These are phyloP conservation scores for Aythya baeri DNA, from an alignment of 2,113 vertebrate species.

Conservation along the genomic window DNA sequence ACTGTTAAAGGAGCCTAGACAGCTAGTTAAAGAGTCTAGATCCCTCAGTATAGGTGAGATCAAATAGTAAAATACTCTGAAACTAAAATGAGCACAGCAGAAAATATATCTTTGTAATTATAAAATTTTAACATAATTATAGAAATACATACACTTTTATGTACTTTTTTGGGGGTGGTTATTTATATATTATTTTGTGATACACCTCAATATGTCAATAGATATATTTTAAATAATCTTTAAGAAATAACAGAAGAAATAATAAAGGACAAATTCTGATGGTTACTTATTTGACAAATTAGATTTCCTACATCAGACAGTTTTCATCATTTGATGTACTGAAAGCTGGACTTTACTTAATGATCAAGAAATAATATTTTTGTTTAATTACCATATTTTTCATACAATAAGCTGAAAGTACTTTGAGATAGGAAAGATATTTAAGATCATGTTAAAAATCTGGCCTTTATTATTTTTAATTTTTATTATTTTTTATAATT, in stretches of 20 bases:
- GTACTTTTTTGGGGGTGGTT: neutral
- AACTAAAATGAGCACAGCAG: neutral
- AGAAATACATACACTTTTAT: neutral
- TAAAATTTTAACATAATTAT: neutral
- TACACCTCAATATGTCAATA: neutral
- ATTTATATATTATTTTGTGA: neutral
- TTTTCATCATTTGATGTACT: neutral
- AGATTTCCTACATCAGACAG: neutral
- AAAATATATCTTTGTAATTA: neutral
- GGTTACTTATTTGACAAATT: neutral
- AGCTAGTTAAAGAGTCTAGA: neutral
- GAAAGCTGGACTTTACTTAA: neutral
- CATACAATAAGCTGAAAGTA: neutral
- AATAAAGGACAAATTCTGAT: neutral
- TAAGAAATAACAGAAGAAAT: neutral
- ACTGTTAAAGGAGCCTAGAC: neutral
- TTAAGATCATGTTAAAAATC: neutral
- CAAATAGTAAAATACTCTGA: neutral
- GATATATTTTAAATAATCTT: neutral
- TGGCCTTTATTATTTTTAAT: neutral
- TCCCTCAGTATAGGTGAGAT: neutral
- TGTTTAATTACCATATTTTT: neutral
- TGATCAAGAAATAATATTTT: neutral
- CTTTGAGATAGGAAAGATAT: neutral
- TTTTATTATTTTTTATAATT: no score